Evolutionary conservation across 1,140 invertebrate genomes (phyloP).

Genomic region (Ylistrum balloti): DNA sequence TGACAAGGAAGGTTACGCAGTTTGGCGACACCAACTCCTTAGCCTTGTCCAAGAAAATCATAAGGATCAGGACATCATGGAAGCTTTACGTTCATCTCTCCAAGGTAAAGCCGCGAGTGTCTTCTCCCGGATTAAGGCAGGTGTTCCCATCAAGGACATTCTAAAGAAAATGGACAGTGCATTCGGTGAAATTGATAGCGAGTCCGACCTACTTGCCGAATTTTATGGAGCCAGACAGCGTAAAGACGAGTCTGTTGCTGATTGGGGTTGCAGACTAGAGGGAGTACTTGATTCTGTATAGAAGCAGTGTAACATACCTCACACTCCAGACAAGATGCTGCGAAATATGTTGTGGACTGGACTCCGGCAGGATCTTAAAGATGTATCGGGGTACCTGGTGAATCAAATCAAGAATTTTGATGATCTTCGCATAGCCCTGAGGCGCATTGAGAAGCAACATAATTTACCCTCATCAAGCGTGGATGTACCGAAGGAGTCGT

Average conservation of each 20-base stretch:
- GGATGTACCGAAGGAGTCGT: too few relatives aligned
- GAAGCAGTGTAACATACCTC: not conserved
- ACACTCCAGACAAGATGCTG: not conserved
- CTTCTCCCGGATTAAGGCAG: not conserved
- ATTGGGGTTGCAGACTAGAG: slow-evolving; percentile 48
- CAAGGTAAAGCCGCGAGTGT: slow-evolving; percentile 38
- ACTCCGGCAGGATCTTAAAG: slow-evolving; percentile 39
- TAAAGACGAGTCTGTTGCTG: slow-evolving; percentile 46
- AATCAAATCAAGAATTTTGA: slow-evolving; percentile 45
- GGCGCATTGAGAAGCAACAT: too few relatives aligned
- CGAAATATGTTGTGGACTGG: slow-evolving; percentile 45
- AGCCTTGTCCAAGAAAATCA: not conserved
- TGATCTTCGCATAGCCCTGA: not conserved
- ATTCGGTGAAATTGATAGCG: slow-evolving; percentile 41
- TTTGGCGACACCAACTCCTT: too few relatives aligned
- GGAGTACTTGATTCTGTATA: slow-evolving; percentile 42
- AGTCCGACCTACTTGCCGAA: slow-evolving; percentile 12
- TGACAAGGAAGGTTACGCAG: too few relatives aligned
- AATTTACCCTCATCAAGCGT: too few relatives aligned
- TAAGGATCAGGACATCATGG: too few relatives aligned
- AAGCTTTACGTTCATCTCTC: too few relatives aligned
- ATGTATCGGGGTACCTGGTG: slow-evolving; percentile 25
- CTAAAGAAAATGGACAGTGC: slow-evolving; percentile 44
- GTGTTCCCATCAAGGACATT: slow-evolving; percentile 36
- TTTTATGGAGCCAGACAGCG: slow-evolving; percentile 51